These are phyloP conservation scores for Ptilorrhoa leucosticta DNA, from an alignment of 2,113 vertebrate genomes.

Conservation along the genomic window DNA sequence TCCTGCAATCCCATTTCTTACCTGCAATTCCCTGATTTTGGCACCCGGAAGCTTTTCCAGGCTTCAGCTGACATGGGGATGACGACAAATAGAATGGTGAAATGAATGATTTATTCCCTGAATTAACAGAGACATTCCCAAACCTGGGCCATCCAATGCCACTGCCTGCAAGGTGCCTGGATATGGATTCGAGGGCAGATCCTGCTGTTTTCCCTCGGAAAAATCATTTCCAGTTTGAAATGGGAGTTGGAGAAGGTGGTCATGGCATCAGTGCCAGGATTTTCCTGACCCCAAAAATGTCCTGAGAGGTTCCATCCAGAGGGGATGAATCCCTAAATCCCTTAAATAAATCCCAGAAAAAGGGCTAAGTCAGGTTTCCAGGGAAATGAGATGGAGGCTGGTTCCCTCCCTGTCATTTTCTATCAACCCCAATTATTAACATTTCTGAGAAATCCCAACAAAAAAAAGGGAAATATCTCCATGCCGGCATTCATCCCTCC, in stretches of 20 bases:
- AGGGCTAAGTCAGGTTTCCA: not conserved
- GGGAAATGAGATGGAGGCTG: not conserved
- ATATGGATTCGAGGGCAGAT: not conserved
- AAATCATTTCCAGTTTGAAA: accelerated
- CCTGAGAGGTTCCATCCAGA: too few species aligned
- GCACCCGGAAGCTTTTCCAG: not conserved
- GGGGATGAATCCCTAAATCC: not conserved
- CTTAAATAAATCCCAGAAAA: not conserved
- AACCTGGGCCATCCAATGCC: accelerated
- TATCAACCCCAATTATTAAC: not conserved
- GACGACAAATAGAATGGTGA: not conserved
- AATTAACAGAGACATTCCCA: not conserved
- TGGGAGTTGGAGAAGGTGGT: accelerated
- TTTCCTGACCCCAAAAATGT: not conserved
- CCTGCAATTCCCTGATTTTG: accelerated
- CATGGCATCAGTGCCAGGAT: not conserved
- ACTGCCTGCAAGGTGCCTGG: accelerated
- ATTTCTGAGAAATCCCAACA: not conserved
- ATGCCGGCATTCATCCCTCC: not conserved
- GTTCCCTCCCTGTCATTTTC: not conserved
- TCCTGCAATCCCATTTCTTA: not conserved
- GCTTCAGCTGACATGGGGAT: not conserved
- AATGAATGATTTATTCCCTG: not conserved
- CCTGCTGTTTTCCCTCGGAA: accelerated
- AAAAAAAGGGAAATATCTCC: not conserved